Evolutionary conservation across 37 sponge, comb jelly and placozoan genomes (phyloP), one percentile per base, ranked within the genome.

Genomic region (Axinella damicornis): DNA sequence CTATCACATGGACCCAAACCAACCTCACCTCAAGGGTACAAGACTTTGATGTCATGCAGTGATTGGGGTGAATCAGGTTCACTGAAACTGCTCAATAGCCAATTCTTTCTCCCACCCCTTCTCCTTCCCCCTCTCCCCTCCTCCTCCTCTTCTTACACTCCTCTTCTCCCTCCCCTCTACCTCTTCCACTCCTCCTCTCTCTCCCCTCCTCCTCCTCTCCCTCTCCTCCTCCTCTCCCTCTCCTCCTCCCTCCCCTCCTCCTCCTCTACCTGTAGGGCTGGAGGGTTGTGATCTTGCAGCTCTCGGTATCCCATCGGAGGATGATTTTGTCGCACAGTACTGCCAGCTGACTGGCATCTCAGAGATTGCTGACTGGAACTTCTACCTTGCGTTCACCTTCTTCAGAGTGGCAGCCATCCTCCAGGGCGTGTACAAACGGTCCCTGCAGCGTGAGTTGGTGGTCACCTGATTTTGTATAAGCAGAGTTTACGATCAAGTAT

Each of bases 371-470:
- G 75, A 81, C 9, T 88, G 92, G 89, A 81, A 77, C 39, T 85
- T 88, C 68, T 95, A 91, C 57, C 61, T 88, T 56, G 95, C 92
- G 11, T 83, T 95, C 77, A 66, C 89, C 33, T 89, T 92, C 78
- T 95, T 91, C 76, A 76, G 92, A 56, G 74, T 85, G 46, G 95
- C 92, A 27, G 89, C 92, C 69, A 95, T 95, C 56, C 57, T 91
- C 17, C 93, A 93, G 63, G 93, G 92, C 6, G 92, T 92, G 25
- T 92, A 92, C 88, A 92, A 87, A 71, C 76, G 92, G 72, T 82
- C 92, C 25, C 72, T 80, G 41, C 78, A 75, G 61, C 71, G 92
- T 92, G 27, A 82, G 82, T 74, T 0, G 34, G 30, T 33, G 20
- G 69, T 68, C n/a, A n/a, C 15, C 57, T 56, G 57, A 15, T 19